These are phyloP conservation scores for Galago senegalensis DNA, from an alignment of 2,797 vertebrate species.

Conservation along the genomic window DNA sequence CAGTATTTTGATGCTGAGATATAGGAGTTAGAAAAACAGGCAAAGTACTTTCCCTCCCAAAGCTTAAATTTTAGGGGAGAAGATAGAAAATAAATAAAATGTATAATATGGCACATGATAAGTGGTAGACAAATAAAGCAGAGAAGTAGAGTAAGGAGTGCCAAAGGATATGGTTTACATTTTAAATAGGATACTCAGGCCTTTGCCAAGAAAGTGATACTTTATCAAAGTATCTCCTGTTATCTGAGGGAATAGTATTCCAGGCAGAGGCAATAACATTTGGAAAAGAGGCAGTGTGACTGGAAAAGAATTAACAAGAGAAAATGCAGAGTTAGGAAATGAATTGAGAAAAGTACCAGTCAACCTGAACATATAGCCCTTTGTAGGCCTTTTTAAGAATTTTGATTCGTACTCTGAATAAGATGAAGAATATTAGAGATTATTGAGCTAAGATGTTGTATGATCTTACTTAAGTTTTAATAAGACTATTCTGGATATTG, in stretches of 20 bases:
- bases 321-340: not conserved
- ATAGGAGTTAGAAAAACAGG: not conserved
- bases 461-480: constrained; percentile 12
- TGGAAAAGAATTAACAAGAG: not conserved
- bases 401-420: constrained; percentile 12
- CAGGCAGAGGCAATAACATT: not conserved
- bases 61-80: constrained; percentile 3
- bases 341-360: not conserved
- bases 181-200: constrained; percentile 3
- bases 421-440: not conserved
- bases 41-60: not conserved
- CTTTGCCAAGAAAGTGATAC: constrained; percentile 30
- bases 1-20: not conserved
- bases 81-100: not conserved
- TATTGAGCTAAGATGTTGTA: not conserved
- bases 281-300: not conserved
- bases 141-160: not conserved
- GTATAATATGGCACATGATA: not conserved
- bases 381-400: not conserved
- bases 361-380: not conserved
- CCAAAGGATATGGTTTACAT: not conserved
- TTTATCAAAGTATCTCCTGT: constrained; percentile 18
- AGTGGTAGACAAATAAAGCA: not conserved
- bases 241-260: not conserved
- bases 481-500: not conserved